phyloP scores from a whole-genome alignment of 2,113 vertebrate species.

The Gobiocypris rarus region DNA sequence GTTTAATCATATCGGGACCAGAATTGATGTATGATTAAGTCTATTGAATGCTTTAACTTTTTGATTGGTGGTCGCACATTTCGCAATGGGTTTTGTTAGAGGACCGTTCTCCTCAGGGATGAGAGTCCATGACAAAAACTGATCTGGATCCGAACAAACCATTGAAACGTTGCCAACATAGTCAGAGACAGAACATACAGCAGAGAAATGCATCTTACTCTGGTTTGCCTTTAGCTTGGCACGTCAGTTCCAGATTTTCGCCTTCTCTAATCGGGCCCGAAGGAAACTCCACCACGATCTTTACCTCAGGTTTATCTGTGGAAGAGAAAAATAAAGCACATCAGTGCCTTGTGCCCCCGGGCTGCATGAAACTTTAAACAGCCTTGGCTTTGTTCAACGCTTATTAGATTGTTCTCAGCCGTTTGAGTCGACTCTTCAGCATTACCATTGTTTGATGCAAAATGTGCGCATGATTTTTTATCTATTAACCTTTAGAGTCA shows the following conservation, averaged over 20 bases:
- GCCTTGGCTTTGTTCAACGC: constrained; percentile 30
- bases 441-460: constrained; percentile 22
- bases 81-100: background rate
- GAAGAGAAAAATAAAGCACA: constrained; percentile 39
- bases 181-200: background rate
- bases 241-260: constrained; percentile 90
- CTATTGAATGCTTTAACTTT: background rate
- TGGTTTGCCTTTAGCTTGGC: constrained; percentile 91
- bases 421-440: constrained; percentile 9
- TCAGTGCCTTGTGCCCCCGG: background rate
- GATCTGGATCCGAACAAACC: background rate
- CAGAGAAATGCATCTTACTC: constrained; percentile 78
- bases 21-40: background rate
- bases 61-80: background rate
- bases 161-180: background rate
- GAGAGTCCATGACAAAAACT: background rate
- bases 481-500: constrained; percentile 34
- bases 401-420: constrained; percentile 38
- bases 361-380: constrained; percentile 44
- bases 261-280: constrained; percentile 94
- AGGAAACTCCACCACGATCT: constrained; percentile 90
- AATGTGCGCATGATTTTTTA: constrained; percentile 29
- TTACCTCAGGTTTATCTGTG: constrained; percentile 95
- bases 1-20: background rate
- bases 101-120: background rate